Base-by-base conservation (phyloP, 2,113 vertebrate genomes). In the Lates calcarifer region DNA sequence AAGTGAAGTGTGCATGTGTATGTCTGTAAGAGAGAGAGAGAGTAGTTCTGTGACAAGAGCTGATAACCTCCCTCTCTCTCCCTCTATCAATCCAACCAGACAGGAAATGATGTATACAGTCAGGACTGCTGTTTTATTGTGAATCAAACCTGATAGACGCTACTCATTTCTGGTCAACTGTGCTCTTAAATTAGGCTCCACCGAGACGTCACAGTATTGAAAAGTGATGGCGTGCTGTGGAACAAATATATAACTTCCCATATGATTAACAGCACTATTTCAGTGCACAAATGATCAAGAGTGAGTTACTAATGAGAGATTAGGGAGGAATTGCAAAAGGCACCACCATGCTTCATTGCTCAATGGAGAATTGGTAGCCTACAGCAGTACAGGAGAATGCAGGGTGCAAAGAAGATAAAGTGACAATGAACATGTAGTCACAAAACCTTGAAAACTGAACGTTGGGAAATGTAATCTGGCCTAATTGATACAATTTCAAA, bases 41-140 rank as follows among this genome's bases (percentile, higher is more conserved):
- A 37, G 31, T 35, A 6, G 20, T 24, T 9, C 35, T 41, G 24
- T 29, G 47, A 66, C 51, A 66, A 47, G 26, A 60, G n/a, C 69
- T 79, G 81, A 80, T 80, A 80, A 67, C 31, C 39, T 60, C 4
- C 5, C n/a, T 55, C 35, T 47, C 56, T 67, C 53, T 51, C 17
- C 6, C n/a, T 10, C 57, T 45, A 35, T 61, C 60, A 75, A 47
- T 82, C 62, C 61, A 68, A 49, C 35, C 67, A 55, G 26, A 28
- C 51, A 77, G 87, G 69, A 81, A 86, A 75, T 75, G 55, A 77
- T 49, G 39, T n/a, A 64, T 20, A 2, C 26, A 41, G 29, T 45
- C 63, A 74, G 76, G 57, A 45, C 31, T 79, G 74, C 31, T 73
- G 58, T 70, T 71, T 63, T 55, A n/a, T n/a, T n/a, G 51, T 64